Conservation (phyloP, 1,140 invertebrate species). For the Heliconius congener region DNA sequence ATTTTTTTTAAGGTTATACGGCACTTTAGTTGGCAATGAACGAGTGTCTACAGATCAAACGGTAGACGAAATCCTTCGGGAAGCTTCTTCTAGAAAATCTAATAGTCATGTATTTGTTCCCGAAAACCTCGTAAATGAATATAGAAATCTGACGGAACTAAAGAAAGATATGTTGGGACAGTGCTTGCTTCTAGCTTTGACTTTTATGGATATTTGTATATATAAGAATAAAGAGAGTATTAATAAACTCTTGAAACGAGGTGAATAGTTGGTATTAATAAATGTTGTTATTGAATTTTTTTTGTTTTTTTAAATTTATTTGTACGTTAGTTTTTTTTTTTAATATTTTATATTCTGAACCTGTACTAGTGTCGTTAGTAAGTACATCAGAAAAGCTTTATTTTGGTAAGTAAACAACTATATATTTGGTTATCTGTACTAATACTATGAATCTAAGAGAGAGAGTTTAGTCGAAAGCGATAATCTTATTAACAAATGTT, state of each 20-base stretch:
- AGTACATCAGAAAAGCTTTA: too few species aligned
- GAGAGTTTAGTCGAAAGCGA: too few species aligned
- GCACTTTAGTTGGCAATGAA: slow-evolving; percentile 75
- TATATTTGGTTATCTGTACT: too few species aligned
- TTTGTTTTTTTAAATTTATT: neutral
- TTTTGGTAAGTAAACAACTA: too few species aligned
- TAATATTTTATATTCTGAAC: too few species aligned
- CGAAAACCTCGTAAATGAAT: slow-evolving; percentile 51
- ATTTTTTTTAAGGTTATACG: slow-evolving; percentile 67
- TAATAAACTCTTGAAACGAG: slow-evolving; percentile 50
- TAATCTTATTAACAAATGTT: too few species aligned
- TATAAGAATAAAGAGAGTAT: slow-evolving; percentile 67
- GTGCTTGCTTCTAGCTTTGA: slow-evolving; percentile 65
- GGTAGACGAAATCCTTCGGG: slow-evolving; percentile 62
- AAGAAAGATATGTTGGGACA: slow-evolving; percentile 74
- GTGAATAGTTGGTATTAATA: slow-evolving; percentile 34
- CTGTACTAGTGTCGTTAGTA: too few species aligned
- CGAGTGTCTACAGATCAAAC: slow-evolving; percentile 72
- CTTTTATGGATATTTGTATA: slow-evolving; percentile 78
- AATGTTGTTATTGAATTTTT: neutral
- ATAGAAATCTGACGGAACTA: slow-evolving; percentile 60
- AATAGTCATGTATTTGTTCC: slow-evolving; percentile 53
- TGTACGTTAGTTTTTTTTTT: too few species aligned
- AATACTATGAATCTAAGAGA: too few species aligned
- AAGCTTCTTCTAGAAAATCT: slow-evolving; percentile 24